These are phyloP conservation scores for Xenopus petersii DNA, from an alignment of 2,797 vertebrate species.

Conservation along the genomic window DNA sequence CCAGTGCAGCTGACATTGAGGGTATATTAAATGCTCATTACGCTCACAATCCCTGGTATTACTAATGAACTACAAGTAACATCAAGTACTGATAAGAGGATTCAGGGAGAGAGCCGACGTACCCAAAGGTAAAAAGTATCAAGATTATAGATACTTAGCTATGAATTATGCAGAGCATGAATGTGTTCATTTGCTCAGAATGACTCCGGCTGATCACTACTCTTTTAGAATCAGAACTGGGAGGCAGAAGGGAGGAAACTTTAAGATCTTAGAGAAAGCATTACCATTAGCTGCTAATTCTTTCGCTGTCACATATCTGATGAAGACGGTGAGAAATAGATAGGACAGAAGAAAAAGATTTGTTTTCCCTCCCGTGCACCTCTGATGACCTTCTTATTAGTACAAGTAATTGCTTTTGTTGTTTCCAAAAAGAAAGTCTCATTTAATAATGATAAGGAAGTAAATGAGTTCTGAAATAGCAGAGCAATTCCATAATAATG, in stretches of 20 bases:
- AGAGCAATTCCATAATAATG: not conserved
- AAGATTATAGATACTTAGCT: constrained; percentile 35
- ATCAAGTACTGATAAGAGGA: constrained; percentile 14
- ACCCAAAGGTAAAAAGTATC: constrained; percentile 35
- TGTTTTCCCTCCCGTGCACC: constrained; percentile 57
- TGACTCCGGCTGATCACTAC: constrained; percentile 49
- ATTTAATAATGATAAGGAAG: not conserved
- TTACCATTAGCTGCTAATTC: constrained; percentile 50
- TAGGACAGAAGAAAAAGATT: constrained; percentile 42
- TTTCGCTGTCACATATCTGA: constrained; percentile 53
- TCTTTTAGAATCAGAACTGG: constrained; percentile 48
- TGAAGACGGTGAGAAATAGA: constrained; percentile 57
- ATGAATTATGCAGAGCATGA: constrained; percentile 28
- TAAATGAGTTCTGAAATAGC: not conserved
- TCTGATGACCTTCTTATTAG: constrained; percentile 31
- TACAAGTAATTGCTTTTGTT: constrained; percentile 21
- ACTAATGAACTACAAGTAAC: constrained; percentile 12
- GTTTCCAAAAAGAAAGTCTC: not conserved
- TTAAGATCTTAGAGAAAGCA: constrained; percentile 51
- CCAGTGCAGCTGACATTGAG: constrained; percentile 8
- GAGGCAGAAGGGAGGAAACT: constrained; percentile 44
- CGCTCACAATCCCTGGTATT: not conserved
- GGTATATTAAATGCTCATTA: constrained; percentile 14
- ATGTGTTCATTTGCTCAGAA: constrained; percentile 8
- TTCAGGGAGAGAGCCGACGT: not conserved